Conservation (phyloP, 2,113 vertebrate species). For the Sturnus vulgaris region DNA sequence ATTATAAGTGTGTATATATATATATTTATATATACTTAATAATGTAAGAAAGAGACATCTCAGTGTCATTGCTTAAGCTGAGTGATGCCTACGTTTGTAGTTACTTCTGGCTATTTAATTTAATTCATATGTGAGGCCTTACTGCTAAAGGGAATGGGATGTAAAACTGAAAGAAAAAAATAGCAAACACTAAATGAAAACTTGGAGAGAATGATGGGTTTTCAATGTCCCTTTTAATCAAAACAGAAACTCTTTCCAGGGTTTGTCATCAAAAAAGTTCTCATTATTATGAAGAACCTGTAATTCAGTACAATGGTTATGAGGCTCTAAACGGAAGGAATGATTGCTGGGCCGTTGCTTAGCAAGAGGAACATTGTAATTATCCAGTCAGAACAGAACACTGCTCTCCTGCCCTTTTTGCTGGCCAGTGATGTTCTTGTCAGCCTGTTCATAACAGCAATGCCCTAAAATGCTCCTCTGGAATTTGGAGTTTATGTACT, state of each 20-base stretch:
- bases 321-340: background rate
- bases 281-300: background rate
- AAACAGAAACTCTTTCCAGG: background rate
- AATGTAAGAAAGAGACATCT: background rate
- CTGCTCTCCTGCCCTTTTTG: background rate
- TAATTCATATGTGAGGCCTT: background rate
- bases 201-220: background rate
- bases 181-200: background rate
- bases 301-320: background rate
- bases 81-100: background rate
- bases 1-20: background rate
- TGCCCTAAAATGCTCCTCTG: background rate
- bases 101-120: background rate
- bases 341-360: background rate
- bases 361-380: background rate
- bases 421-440: background rate
- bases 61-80: background rate
- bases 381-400: background rate
- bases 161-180: background rate
- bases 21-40: background rate
- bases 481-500: background rate
- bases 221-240: background rate
- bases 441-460: background rate
- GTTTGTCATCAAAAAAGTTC: background rate
- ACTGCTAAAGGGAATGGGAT: background rate